Evolutionary conservation across 2,113 vertebrate species (phyloP).

Genomic region (Hylia prasina): DNA sequence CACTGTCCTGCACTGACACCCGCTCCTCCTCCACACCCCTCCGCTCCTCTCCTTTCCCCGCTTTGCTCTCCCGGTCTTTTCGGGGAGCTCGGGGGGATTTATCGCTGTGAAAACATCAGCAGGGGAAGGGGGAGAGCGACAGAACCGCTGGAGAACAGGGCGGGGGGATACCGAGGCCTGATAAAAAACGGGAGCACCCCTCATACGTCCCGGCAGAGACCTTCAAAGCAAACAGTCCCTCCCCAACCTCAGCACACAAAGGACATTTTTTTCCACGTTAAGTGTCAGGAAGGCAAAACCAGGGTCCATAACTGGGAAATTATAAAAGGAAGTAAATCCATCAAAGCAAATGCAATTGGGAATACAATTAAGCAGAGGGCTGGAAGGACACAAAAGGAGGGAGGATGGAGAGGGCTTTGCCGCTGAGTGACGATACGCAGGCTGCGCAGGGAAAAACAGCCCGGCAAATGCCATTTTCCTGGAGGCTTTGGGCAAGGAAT

Average conservation of each 20-base stretch:
- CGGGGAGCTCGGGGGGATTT: not conserved
- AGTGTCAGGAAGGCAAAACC: conserved; percentile 64
- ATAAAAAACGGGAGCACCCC: not conserved
- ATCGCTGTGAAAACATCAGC: not conserved
- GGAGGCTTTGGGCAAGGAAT: conserved; percentile 54
- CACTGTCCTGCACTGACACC: accelerated
- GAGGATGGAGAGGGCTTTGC: conserved; percentile 71
- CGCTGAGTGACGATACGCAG: conserved; percentile 81
- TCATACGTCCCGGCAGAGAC: not conserved
- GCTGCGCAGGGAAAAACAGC: conserved; percentile 41
- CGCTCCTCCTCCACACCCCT: not conserved
- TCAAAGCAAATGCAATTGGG: conserved; percentile 74
- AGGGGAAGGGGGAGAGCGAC: not conserved
- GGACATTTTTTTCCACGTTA: conserved; percentile 33
- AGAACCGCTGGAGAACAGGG: not conserved
- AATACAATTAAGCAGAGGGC: conserved; percentile 69
- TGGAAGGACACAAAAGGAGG: conserved; percentile 67
- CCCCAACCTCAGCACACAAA: not conserved
- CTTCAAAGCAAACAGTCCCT: not conserved
- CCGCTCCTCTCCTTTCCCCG: not conserved
- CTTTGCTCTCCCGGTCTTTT: not conserved
- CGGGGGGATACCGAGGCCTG: not conserved
- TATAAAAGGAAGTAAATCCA: conserved; percentile 82
- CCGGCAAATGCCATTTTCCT: conserved; percentile 75
- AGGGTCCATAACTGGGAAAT: conserved; percentile 76